phyloP scores from a whole-genome alignment of 2,888 invertebrate species.

The Diploptera punctata region DNA sequence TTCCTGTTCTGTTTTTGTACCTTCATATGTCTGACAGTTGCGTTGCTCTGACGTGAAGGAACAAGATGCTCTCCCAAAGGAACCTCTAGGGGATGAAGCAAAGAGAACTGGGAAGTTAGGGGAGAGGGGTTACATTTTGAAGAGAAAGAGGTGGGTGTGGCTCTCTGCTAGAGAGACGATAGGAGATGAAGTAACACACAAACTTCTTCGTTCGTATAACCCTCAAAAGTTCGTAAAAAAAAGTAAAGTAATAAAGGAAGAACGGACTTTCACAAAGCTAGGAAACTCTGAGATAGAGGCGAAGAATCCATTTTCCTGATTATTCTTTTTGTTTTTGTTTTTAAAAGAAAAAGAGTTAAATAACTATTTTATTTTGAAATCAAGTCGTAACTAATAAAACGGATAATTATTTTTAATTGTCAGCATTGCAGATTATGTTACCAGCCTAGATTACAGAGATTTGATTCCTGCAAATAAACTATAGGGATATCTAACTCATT shows the following conservation, averaged over 20 bases:
- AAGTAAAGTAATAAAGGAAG: conserved; percentile 6
- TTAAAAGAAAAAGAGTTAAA: background rate
- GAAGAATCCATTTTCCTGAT: conserved; percentile 31
- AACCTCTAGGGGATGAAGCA: conserved; percentile 14
- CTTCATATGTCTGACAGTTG: conserved; percentile 21
- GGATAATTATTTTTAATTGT: too few relatives aligned
- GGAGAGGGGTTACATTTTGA: background rate
- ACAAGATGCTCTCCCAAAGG: conserved; percentile 25
- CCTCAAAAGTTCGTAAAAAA: conserved; percentile 8
- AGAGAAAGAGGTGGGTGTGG: background rate
- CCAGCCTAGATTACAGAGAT: too few relatives aligned
- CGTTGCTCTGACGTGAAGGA: conserved; percentile 17
- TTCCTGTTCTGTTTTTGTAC: background rate
- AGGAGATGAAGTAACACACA: conserved; percentile 21
- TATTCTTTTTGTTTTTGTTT: background rate
- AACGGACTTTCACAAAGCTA: conserved; percentile 16
- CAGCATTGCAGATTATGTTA: too few relatives aligned
- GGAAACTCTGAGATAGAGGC: background rate
- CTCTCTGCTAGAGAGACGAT: conserved; percentile 6
- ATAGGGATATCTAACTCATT: too few relatives aligned
- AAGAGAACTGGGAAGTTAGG: conserved; percentile 2
- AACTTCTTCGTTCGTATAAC: conserved; percentile 17
- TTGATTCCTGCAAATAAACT: too few relatives aligned
- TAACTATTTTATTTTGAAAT: background rate
- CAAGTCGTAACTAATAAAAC: background rate